These are phyloP conservation scores for Hippocampus kuda DNA, from an alignment of 2,797 vertebrate genomes.

Conservation along the genomic window DNA sequence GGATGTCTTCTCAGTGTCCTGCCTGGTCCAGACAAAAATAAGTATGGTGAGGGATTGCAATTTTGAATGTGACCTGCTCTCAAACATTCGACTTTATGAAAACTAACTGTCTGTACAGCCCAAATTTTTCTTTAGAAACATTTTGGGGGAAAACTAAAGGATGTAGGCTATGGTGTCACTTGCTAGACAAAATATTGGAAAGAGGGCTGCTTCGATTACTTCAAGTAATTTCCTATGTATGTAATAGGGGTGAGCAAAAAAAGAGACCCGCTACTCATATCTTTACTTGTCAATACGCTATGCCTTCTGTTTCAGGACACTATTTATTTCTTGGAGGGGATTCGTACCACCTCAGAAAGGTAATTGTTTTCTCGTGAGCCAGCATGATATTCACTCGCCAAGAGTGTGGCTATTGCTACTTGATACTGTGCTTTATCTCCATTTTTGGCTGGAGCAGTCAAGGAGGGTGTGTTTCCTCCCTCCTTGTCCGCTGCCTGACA, in stretches of 20 bases:
- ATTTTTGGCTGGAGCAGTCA: constrained; percentile 34
- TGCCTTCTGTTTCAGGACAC: constrained; percentile 71
- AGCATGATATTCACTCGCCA: constrained; percentile 3
- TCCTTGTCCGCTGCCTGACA: constrained; percentile 86
- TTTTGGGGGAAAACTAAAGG: neutral
- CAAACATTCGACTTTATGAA: neutral
- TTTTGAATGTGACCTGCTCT: neutral
- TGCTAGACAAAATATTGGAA: neutral
- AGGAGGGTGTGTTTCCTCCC: constrained; percentile 59
- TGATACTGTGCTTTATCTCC: neutral
- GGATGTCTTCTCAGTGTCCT: constrained; percentile 76
- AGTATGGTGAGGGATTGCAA: constrained; percentile 57
- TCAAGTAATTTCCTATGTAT: neutral
- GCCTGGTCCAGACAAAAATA: constrained; percentile 77
- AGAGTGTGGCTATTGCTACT: neutral
- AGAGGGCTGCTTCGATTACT: neutral
- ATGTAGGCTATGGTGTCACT: neutral
- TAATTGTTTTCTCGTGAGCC: constrained; percentile 32
- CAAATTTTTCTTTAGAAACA: too few species aligned
- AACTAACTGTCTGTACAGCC: neutral
- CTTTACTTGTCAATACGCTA: neutral
- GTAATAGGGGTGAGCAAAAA: neutral
- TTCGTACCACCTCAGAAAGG: constrained; percentile 69
- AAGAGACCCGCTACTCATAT: neutral
- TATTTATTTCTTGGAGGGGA: constrained; percentile 84